Percentiles rank a stretch among this genome's conserved stretches.
These are phyloP conservation scores for Anneissia japonica DNA, from an alignment of 35 echinoderm and acorn worm species.

Conservation along the genomic window DNA sequence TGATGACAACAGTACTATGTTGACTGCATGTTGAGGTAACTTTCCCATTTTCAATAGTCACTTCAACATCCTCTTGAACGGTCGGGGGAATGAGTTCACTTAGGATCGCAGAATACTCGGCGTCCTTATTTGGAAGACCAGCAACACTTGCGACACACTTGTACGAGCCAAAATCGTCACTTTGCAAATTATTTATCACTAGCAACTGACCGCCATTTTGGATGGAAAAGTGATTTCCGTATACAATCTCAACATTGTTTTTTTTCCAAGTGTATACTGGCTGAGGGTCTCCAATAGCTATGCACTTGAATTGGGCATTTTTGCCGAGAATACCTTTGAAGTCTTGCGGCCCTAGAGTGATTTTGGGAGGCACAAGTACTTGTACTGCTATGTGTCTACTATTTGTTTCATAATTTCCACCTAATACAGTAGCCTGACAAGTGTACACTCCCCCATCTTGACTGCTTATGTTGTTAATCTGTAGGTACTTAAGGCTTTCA, in stretches of 20 bases:
- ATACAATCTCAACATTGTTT: neutral
- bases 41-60: neutral
- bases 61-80: neutral
- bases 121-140: neutral
- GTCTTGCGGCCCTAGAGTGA: conserved; percentile 3
- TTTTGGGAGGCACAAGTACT: conserved; percentile 10
- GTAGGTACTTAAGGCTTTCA: neutral
- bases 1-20: too few relatives aligned
- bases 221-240: neutral
- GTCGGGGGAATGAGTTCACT: neutral
- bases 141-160: neutral
- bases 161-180: conserved; percentile 2
- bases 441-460: neutral
- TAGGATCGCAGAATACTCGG: neutral
- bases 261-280: conserved; percentile 11
- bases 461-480: neutral
- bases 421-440: neutral
- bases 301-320: conserved; percentile 18
- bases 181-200: conserved; percentile 17
- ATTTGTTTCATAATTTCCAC: neutral
- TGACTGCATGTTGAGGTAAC: neutral
- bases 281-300: conserved; percentile 14
- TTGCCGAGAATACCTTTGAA: neutral
- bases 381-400: neutral
- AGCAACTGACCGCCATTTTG: conserved; percentile 27